Base-by-base conservation (phyloP, 2,797 vertebrate genomes). In the Huso huso region DNA sequence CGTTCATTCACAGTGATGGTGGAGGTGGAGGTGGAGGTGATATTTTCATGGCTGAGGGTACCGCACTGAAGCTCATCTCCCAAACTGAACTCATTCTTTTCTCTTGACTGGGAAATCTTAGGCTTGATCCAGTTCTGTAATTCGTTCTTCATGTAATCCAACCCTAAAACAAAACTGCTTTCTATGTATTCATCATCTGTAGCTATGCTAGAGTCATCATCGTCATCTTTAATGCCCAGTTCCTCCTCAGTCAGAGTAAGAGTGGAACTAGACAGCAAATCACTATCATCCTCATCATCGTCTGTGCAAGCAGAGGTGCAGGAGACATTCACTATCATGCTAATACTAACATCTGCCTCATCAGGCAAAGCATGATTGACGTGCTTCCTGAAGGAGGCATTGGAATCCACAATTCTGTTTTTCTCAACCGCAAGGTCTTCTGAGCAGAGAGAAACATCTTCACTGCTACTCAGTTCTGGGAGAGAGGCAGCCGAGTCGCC, bases 231-330 rank as follows among this genome's bases (percentile, higher is more conserved):
- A 60, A 94, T 80, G 23, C 94, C 92, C 0, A 95, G 84, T 75
- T 98, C 96, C 82, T 98, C 96, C 83, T 99, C 96, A 0, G 95
- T 98, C 74, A 99, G 89, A 1, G 96, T 98, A 68, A 98, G 93
- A 0, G 96, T 98, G 63, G 96, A 99, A 81, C 95, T 97, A 23
- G 96, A 98, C 70, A 99, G 89, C 63, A 99, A 92, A 82, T 99
- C 96, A 60, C 95, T 96, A 76, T 97, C 93, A 53, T 99, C 96
- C 79, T 98, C 95, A 1, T 91, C 87, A 62, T 95, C 96, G 60
- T 99, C 97, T 0, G 97, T 98, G 74, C 96, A 96, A 7, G 94
- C 93, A 37, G 95, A 98, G 8, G 93, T 93, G 70, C 94, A 95
- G 11, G 96, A 99, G 68, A 97, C 93, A 13, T 99, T 99, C 59